Conservation (phyloP, 1,140 invertebrate genomes). For the Euura saliciscinereae region DNA sequence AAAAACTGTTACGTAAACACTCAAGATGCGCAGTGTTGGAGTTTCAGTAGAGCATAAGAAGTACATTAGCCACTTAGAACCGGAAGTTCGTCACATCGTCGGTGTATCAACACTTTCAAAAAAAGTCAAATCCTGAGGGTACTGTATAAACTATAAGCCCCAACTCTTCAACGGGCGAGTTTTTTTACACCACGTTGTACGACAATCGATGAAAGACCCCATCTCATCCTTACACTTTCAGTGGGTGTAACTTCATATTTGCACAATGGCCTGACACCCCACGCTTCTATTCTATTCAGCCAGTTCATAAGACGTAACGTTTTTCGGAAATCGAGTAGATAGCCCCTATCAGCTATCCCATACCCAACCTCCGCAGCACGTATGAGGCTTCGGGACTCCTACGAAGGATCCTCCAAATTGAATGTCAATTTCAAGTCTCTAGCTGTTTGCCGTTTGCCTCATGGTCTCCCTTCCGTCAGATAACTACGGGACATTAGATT, state of each 20-base stretch:
- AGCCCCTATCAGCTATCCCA: background rate
- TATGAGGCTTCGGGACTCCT: background rate
- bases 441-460: background rate
- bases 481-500: background rate
- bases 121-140: no score
- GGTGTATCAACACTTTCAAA: no score
- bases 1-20: background rate
- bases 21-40: background rate
- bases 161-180: no score
- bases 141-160: no score
- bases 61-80: background rate
- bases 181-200: no score
- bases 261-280: no score
- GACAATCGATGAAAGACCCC: no score
- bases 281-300: background rate
- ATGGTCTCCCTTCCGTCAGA: background rate
- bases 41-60: background rate
- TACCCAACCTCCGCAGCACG: no score
- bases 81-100: background rate
- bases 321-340: conserved; percentile 1
- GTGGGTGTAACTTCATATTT: no score
- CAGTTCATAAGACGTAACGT: background rate
- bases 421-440: background rate
- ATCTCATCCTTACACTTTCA: no score
- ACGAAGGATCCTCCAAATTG: conserved; percentile 1